phyloP scores from a whole-genome alignment of 1,140 invertebrate species.

The Bombus waltoni region DNA sequence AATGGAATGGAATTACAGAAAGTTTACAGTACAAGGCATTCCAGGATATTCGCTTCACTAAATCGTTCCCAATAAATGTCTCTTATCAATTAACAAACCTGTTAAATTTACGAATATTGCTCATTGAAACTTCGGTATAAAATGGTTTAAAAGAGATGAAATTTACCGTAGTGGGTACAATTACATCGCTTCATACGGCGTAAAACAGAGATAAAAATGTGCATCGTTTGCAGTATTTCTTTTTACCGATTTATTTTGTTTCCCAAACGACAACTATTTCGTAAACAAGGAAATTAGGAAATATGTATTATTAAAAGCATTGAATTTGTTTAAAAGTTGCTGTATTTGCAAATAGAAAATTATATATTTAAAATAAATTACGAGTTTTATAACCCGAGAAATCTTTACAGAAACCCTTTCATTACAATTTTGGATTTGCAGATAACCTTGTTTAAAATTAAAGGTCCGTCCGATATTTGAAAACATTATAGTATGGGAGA shows the following conservation, averaged over 20 bases:
- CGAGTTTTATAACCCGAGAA: too few relatives aligned
- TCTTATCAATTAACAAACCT: slow-evolving; percentile 3
- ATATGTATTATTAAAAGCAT: background rate
- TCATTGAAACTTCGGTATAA: background rate
- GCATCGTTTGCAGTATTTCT: background rate
- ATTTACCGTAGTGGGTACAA: background rate
- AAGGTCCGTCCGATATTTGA: too few relatives aligned
- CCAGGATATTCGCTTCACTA: background rate
- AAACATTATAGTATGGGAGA: too few relatives aligned
- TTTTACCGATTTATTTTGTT: background rate
- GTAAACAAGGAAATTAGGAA: background rate
- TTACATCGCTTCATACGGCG: background rate
- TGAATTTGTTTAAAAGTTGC: background rate
- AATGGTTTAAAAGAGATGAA: slow-evolving; percentile 2
- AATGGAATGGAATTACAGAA: slow-evolving; percentile 5
- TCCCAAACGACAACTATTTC: background rate
- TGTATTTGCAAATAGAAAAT: background rate
- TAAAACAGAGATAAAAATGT: background rate
- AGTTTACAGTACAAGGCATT: background rate
- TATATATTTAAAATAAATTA: background rate
- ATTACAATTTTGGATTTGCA: background rate
- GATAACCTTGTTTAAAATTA: too few relatives aligned
- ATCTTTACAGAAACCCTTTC: too few relatives aligned
- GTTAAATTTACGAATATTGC: background rate
- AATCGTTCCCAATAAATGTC: slow-evolving; percentile 4